Percentiles rank a stretch among this genome's conserved stretches.
Evolutionary conservation across 2,113 vertebrate species (phyloP).

Genomic region (Psophia crepitans): DNA sequence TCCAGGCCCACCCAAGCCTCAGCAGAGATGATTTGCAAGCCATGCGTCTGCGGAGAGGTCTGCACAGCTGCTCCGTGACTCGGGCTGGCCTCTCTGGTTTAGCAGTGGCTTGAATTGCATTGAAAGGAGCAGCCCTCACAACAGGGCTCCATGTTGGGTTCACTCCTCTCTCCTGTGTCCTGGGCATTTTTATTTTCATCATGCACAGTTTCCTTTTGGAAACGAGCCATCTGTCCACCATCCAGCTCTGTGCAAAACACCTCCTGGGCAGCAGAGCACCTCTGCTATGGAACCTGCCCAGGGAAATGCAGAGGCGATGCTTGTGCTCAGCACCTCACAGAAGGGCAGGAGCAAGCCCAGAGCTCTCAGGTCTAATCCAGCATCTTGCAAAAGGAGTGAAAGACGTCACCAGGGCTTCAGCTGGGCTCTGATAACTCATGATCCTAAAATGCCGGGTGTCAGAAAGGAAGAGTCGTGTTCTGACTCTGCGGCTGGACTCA

Average conservation of each 20-base stretch:
- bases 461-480: not conserved
- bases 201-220: not conserved
- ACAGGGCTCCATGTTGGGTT: not conserved
- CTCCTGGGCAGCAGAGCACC: not conserved
- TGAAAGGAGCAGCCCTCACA: not conserved
- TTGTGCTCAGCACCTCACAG: not conserved
- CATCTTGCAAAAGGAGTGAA: not conserved
- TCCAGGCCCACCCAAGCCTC: rapidly evolving
- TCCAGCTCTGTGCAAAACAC: not conserved
- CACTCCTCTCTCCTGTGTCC: not conserved
- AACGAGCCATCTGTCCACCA: not conserved
- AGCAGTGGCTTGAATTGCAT: not conserved
- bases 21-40: not conserved
- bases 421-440: not conserved
- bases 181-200: not conserved
- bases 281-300: not conserved
- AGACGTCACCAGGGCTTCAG: not conserved
- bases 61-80: not conserved
- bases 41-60: not conserved
- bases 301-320: not conserved
- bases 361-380: not conserved
- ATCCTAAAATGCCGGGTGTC: not conserved
- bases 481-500: not conserved
- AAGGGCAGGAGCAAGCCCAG: not conserved
- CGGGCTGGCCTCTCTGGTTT: not conserved